These are phyloP conservation scores for Todiramphus saurophagus DNA, from an alignment of 2,113 vertebrate species.

Conservation along the genomic window DNA sequence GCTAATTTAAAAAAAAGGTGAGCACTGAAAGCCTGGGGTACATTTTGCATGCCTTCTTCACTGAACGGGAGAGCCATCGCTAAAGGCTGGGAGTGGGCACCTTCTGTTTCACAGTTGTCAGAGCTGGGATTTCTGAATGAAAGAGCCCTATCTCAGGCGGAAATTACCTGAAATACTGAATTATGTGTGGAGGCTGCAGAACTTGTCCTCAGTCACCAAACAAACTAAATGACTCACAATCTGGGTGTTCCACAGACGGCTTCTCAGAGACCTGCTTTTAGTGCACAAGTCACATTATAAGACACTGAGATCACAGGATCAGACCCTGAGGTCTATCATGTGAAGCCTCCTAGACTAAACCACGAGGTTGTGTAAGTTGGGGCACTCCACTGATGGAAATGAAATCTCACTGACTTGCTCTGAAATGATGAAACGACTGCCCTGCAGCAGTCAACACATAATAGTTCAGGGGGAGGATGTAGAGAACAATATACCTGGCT, in stretches of 20 bases:
- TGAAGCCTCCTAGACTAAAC: conserved; percentile 13
- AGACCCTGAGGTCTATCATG: conserved; percentile 6
- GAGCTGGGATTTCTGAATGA: background rate
- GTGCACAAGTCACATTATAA: background rate
- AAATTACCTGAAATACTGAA: conserved; percentile 51
- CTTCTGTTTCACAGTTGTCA: background rate
- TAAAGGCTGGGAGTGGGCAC: background rate
- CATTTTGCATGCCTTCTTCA: background rate
- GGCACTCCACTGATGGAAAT: background rate
- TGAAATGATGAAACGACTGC: background rate
- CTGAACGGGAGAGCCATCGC: background rate
- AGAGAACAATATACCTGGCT: background rate
- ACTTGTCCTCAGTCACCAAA: background rate
- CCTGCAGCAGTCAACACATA: background rate
- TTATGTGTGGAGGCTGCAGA: background rate
- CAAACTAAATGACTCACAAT: background rate
- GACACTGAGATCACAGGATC: conserved; percentile 18
- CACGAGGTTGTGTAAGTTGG: background rate
- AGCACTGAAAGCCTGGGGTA: background rate
- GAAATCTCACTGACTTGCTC: background rate
- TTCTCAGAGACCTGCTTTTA: background rate
- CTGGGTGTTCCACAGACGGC: background rate
- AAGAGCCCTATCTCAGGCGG: background rate
- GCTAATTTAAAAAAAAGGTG: background rate
- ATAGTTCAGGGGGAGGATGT: background rate